Conservation (phyloP, 2,888 invertebrate genomes). For the Lasiommata megera region DNA sequence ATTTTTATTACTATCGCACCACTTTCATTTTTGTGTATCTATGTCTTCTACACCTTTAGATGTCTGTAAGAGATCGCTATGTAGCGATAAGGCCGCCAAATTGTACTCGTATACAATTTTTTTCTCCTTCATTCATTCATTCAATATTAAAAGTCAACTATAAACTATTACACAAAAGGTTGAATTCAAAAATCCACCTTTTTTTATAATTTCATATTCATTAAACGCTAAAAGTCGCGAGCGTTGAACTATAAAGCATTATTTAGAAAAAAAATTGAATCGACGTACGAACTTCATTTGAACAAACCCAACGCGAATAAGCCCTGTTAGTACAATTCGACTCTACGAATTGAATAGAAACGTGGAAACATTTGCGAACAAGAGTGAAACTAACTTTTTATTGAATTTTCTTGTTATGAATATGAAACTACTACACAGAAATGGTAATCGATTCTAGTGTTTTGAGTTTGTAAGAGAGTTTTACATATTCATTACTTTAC, state of each 20-base stretch:
- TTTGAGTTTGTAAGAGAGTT: slow-evolving; percentile 6
- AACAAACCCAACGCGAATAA: background rate
- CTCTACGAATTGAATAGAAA: slow-evolving; percentile 5
- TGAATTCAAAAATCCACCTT: no score
- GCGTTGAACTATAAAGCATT: background rate
- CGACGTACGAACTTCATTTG: background rate
- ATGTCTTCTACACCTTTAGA: no score
- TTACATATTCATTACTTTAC: slow-evolving; percentile 1
- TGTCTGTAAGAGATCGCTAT: no score
- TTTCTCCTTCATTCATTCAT: no score
- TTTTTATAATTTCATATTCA: no score
- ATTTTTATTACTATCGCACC: no score
- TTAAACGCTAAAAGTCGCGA: no score
- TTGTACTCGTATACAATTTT: no score
- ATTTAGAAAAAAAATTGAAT: background rate
- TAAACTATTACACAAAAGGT: no score
- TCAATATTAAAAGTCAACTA: no score
- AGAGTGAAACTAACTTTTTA: slow-evolving; percentile 6
- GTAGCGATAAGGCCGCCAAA: no score
- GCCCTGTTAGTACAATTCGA: background rate
- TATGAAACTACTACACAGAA: slow-evolving; percentile 3
- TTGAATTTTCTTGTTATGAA: slow-evolving; percentile 14
- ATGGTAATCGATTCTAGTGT: slow-evolving; percentile 7
- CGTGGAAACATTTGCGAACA: slow-evolving; percentile 2
- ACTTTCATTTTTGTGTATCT: no score